Evolutionary conservation across 1,140 invertebrate species (phyloP).

Genomic region (Leptinotarsa texana): DNA sequence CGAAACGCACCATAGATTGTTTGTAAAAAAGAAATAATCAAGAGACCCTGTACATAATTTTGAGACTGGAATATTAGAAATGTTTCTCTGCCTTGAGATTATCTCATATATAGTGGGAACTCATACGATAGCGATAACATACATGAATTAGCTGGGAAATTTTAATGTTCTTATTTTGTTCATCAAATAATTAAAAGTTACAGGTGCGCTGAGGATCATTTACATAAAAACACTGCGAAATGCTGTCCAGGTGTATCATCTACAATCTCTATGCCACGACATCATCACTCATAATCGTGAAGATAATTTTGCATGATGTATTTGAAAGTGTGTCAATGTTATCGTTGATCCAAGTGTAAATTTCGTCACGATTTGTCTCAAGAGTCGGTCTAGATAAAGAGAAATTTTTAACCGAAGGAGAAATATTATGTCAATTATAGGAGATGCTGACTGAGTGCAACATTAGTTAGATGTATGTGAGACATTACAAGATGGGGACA

Average conservation of each 20-base stretch:
- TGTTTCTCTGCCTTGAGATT: too few relatives aligned
- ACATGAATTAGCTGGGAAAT: too few relatives aligned
- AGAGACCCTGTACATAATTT: too few relatives aligned
- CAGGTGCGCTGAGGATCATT: background rate
- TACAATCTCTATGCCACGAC: background rate
- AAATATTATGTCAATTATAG: background rate
- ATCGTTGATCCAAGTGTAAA: constrained; percentile 30
- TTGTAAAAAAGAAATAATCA: too few relatives aligned
- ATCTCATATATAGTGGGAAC: too few relatives aligned
- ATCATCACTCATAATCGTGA: constrained; percentile 2
- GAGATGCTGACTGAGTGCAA: too few relatives aligned
- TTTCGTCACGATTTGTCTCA: constrained; percentile 26
- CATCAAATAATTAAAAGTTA: constrained; percentile 1
- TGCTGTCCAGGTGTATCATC: background rate
- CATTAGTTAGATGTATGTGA: too few relatives aligned
- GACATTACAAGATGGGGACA: too few relatives aligned
- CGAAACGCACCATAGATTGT: too few relatives aligned
- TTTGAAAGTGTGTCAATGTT: constrained; percentile 38
- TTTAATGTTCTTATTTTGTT: background rate
- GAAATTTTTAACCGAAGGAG: background rate
- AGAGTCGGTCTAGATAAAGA: constrained; percentile 1
- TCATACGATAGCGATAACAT: too few relatives aligned
- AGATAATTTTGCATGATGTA: constrained; percentile 27
- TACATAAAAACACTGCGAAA: background rate
- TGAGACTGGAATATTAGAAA: too few relatives aligned